Base-by-base conservation (phyloP, 2,888 invertebrate species). In the Drosophila merina region DNA sequence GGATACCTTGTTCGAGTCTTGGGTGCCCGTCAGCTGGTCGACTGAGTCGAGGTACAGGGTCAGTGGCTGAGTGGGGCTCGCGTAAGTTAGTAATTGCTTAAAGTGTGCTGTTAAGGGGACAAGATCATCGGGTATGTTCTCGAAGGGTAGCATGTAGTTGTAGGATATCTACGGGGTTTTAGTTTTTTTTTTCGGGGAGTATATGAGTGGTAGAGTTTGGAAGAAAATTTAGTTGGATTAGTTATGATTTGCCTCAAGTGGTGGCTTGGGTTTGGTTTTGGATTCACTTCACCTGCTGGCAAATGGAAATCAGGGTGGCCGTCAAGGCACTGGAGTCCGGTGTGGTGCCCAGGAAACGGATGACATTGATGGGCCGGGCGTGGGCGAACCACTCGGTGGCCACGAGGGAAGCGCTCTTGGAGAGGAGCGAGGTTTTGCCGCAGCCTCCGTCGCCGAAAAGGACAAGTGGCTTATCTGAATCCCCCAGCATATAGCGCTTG, bases 81-180 rank as follows among this genome's bases (percentile, higher is more conserved):
- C 97, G 91, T 96, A 93, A 6, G 96, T 96, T 64, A 99, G 92
- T 48, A 99, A 93, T 81, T 98, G 96, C 92, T 99, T 99, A 92
- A 99, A 98, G 92, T 98, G 96, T 0, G 98, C 98, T 5, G 98
- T 98, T 38, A 99, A 93, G 1, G 98, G 98, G 30, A 99, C 98
- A 80, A 99, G 92, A 90, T 99, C 99, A 87, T 98, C 98, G 0
- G 99, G 99, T 58, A 99, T 98, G 57, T 96, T 96, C 89, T 98
- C 98, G 90, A 97, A 97, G 0, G 97, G 96, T 42, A 97, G 92
- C 92, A 97, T 96, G 88, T 96, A 97, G 92, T 97, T 98, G 92
- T 98, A 98, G 0, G 97, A 97, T 76, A 97, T 96, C 96, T 97
- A 36, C 36, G n/a, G 36, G 74, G 26, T 50, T 45, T 64, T 54